Conservation (phyloP, 2,113 vertebrate species). For the Pao palembangensis region DNA sequence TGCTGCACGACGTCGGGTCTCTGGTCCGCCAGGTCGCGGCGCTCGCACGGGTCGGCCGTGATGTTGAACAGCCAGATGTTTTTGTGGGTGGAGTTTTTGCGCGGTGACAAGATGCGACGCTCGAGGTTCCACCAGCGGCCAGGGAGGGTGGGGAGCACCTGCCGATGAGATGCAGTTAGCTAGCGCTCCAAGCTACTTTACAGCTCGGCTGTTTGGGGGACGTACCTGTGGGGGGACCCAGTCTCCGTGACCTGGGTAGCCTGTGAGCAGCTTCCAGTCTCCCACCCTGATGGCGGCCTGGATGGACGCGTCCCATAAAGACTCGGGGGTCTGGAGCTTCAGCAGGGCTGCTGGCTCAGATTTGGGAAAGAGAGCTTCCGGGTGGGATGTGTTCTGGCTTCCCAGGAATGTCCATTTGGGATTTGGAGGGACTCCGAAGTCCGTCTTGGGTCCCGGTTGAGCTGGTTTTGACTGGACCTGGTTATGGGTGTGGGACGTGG, state of each 20-base stretch:
- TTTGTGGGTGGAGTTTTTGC: conserved; percentile 47
- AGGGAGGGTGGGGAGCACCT: conserved; percentile 83
- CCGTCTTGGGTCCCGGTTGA: conserved; percentile 10
- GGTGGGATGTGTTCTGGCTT: conserved; percentile 30
- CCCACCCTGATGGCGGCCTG: conserved; percentile 90
- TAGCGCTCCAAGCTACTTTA: neutral
- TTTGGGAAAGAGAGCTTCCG: neutral
- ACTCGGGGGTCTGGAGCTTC: conserved; percentile 30
- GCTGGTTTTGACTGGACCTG: neutral
- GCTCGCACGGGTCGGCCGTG: conserved; percentile 87
- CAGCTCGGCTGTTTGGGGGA: neutral
- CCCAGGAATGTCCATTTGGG: conserved; percentile 3
- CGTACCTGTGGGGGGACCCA: conserved; percentile 90
- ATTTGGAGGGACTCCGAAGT: neutral
- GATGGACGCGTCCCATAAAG: conserved; percentile 86
- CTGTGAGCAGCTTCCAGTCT: conserved; percentile 93
- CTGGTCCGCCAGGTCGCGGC: conserved; percentile 78
- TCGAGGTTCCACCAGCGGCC: conserved; percentile 96
- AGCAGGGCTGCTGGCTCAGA: neutral
- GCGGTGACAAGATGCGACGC: conserved; percentile 51
- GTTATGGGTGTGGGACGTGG: conserved; percentile 13
- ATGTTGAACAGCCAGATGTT: conserved; percentile 94
- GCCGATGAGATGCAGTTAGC: conserved; percentile 32
- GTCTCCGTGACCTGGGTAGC: conserved; percentile 90
- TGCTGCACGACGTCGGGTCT: conserved; percentile 81